Conservation (phyloP, 2,797 vertebrate species). For the Aulostomus chinensis region DNA sequence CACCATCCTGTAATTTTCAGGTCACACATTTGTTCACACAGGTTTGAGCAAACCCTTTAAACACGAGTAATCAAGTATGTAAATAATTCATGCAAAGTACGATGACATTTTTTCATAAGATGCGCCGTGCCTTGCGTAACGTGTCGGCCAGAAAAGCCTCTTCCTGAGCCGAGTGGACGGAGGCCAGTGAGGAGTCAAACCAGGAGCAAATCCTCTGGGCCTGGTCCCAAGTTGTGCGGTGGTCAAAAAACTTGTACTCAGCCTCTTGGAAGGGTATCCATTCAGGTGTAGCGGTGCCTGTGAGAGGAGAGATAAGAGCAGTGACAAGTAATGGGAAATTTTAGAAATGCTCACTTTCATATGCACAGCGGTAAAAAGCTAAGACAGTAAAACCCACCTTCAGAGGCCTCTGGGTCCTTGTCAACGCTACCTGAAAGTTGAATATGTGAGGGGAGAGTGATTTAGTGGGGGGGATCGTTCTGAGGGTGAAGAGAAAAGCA, state of each 20-base stretch:
- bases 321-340: conserved; percentile 1
- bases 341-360: too few species aligned
- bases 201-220: conserved; percentile 93
- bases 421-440: conserved; percentile 78
- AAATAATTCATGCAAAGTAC: too few species aligned
- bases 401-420: conserved; percentile 81
- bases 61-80: too few species aligned
- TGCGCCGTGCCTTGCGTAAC: conserved; percentile 85
- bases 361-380: conserved; percentile 6
- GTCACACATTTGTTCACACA: too few species aligned
- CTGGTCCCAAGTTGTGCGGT: conserved; percentile 93
- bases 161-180: conserved; percentile 87
- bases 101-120: conserved; percentile 3
- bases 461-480: neutral
- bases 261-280: conserved; percentile 92
- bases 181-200: conserved; percentile 87
- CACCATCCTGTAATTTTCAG: too few species aligned
- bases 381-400: conserved; percentile 78
- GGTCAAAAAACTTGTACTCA: conserved; percentile 94
- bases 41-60: too few species aligned
- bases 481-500: neutral
- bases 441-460: neutral
- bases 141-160: conserved; percentile 88
- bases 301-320: neutral
- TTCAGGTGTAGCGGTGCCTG: conserved; percentile 81